A percentile compares a stretch with the other conserved stretches of the same genome.
These are phyloP conservation scores for Papilio glaucus DNA, from an alignment of 1,140 invertebrate species.

Conservation along the genomic window DNA sequence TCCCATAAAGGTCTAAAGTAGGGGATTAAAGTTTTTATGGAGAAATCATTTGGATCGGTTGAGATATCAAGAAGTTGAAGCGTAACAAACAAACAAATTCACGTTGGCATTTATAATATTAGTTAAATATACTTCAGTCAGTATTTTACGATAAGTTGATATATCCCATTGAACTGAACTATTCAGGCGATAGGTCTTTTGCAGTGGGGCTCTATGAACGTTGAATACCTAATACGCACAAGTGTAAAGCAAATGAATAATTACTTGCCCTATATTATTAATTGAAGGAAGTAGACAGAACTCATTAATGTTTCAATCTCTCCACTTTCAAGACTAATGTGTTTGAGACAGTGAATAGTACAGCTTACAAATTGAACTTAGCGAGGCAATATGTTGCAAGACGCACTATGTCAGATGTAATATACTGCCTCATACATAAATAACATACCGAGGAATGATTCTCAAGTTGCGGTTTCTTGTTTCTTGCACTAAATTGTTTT, in stretches of 20 bases:
- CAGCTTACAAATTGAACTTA: constrained; percentile 14
- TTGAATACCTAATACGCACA: neutral
- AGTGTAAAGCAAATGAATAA: constrained; percentile 9
- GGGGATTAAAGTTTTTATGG: too few species aligned
- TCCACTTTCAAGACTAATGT: constrained; percentile 4
- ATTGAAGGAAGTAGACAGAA: constrained; percentile 5
- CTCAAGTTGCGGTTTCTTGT: neutral
- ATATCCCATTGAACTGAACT: too few species aligned
- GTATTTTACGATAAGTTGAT: too few species aligned
- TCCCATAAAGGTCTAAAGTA: too few species aligned
- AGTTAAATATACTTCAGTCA: too few species aligned
- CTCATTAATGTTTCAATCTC: constrained; percentile 8
- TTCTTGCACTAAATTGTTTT: too few species aligned
- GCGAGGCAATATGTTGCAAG: neutral
- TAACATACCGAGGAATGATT: neutral
- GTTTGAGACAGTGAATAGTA: constrained; percentile 4
- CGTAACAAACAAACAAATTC: too few species aligned
- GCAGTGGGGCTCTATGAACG: neutral
- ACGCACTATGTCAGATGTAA: neutral
- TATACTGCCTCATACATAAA: neutral
- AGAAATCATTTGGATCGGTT: too few species aligned
- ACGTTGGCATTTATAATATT: too few species aligned
- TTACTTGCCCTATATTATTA: constrained; percentile 20
- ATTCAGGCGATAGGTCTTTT: too few species aligned
- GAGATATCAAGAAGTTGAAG: too few species aligned